phyloP scores from a whole-genome alignment of 2,797 vertebrate genomes.

The Myotis findleyi region DNA sequence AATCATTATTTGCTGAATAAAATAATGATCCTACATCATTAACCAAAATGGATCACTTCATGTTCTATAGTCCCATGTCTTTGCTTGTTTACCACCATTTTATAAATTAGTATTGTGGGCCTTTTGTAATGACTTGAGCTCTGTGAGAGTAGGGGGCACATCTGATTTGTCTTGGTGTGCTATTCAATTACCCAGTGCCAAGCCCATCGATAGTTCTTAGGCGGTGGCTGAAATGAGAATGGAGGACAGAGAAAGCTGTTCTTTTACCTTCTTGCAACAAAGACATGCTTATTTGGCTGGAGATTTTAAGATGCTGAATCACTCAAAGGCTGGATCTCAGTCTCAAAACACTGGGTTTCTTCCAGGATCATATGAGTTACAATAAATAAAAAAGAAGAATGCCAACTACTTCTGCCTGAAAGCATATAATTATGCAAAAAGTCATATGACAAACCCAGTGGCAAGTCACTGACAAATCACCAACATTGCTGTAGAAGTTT shows the following conservation, averaged over 20 bases:
- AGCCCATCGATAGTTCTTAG: not conserved
- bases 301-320: conserved; percentile 26
- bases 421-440: conserved; percentile 49
- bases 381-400: conserved; percentile 19
- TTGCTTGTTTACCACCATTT: not conserved
- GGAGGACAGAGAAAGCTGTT: conserved; percentile 2
- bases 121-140: not conserved
- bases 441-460: conserved; percentile 67
- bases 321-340: conserved; percentile 18
- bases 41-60: not conserved
- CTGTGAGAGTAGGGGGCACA: not conserved
- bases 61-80: not conserved
- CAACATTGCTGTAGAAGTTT: not conserved
- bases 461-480: not conserved
- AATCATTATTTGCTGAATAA: not conserved
- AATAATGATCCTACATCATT: not conserved
- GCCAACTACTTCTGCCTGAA: conserved; percentile 57
- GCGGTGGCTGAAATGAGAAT: not conserved
- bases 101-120: not conserved
- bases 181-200: not conserved
- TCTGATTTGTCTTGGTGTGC: not conserved
- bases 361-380: conserved; percentile 67
- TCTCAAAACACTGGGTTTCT: conserved; percentile 41
- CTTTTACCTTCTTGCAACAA: conserved; percentile 40
- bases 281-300: conserved; percentile 58